Base-by-base conservation (phyloP, 1,140 invertebrate species). In the Drosophila rhopaloa region DNA sequence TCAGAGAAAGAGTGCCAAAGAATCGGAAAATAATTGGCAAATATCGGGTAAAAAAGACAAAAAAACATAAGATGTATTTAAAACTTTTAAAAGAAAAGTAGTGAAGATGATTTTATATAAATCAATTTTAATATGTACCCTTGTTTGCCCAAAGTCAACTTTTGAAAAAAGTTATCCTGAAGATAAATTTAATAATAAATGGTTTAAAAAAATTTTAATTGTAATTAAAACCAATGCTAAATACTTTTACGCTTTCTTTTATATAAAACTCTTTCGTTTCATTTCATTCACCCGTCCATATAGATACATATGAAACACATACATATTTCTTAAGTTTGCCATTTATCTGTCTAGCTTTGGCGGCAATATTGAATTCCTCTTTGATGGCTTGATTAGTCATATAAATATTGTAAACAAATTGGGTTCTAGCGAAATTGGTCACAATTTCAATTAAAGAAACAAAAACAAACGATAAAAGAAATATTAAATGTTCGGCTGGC, bases 351-450 rank as follows among this genome's bases (percentile, higher is more conserved):
- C 9, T 8, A 29, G 7, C 29, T 16, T 61, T 37, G 35, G 14
- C 35, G 44, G 10, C 44, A 43, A 37, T 27, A 19, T 14, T 32
- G 43, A 65, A 27, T 43, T 11, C 10, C 35, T 29, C 27, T 32
- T 56, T 48, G n/a, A 55, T 41, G 24, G 14, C 7, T 10, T 35
- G 40, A 40, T 57, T 37, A 67, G 16, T 57, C n/a, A 40, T 14
- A 41, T n/a, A 40, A 47, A 59, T 47, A 5, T 2, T n/a, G 32
- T 27, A 37, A 47, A 70, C 50, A 32, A 71, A 56, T 48, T n/a
- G 10, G 16, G 32, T 43, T 65, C 29, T 51, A n/a, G 16, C 8
- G 35, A 71, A 68, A 48, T 24, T 48, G 41, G 24, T 67, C 40
- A 40, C 32, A 38, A 29, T 27, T 47, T 32, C 38, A 68, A 68